These are phyloP conservation scores for Trichogramma evanescens DNA, from an alignment of 2,888 invertebrate genomes.

Conservation along the genomic window DNA sequence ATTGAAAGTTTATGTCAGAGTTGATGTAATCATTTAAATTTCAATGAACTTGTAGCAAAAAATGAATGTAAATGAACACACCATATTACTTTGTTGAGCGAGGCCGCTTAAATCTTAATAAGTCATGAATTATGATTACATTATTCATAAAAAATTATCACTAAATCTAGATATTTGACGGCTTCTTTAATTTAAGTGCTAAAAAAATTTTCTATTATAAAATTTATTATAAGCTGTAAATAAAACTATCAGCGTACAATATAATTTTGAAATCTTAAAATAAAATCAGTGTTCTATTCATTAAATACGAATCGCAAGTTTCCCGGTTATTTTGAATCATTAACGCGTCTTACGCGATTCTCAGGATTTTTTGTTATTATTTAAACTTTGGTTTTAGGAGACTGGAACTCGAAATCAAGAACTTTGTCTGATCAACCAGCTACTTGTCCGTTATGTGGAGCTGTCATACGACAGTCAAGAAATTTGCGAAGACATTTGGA, in stretches of 20 bases:
- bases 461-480: constrained; percentile 54
- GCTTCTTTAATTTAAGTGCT: too few species aligned
- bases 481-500: constrained; percentile 54
- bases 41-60: too few species aligned
- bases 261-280: constrained; percentile 18
- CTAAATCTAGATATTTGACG: too few species aligned
- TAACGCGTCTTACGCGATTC: constrained; percentile 2
- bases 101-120: too few species aligned
- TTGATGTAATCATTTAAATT: too few species aligned
- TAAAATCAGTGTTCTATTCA: constrained; percentile 12
- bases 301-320: constrained; percentile 5
- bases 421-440: constrained; percentile 57
- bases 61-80: too few species aligned
- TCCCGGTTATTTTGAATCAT: background rate
- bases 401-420: constrained; percentile 48
- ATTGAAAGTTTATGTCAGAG: too few species aligned
- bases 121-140: too few species aligned
- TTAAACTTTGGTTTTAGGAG: constrained; percentile 30
- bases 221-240: constrained; percentile 16
- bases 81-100: too few species aligned
- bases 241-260: constrained; percentile 22
- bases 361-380: constrained; percentile 9
- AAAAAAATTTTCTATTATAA: background rate
- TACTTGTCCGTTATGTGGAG: constrained; percentile 55
- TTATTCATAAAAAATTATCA: too few species aligned